Percentiles rank a stretch among this genome's conserved stretches.
phyloP scores from a whole-genome alignment of 2,888 invertebrate species.

The Rambutsinella grinnellia region DNA sequence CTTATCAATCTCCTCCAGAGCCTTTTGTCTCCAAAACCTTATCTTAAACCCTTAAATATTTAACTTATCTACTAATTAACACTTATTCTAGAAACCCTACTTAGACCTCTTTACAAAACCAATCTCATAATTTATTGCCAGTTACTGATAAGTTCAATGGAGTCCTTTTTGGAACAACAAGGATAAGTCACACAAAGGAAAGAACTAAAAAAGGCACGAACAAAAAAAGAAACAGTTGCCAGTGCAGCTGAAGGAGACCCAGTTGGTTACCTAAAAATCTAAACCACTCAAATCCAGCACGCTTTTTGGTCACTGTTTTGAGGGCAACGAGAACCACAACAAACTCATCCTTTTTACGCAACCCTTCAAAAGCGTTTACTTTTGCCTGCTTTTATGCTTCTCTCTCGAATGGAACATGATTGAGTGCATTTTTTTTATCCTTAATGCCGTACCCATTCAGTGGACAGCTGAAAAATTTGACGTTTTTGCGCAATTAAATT shows the following conservation, averaged over 20 bases:
- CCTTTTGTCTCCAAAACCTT: not conserved
- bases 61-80: not conserved
- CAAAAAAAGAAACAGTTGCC: not conserved
- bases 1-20: not conserved
- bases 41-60: not conserved
- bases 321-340: constrained; percentile 10
- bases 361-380: not conserved
- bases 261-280: not conserved
- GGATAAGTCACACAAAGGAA: not conserved
- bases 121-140: not conserved
- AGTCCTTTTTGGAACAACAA: not conserved
- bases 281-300: constrained; percentile 18
- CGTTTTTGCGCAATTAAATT: too few species aligned
- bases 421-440: not conserved
- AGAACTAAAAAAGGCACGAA: not conserved
- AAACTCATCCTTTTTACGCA: not conserved
- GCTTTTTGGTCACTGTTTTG: constrained; percentile 5
- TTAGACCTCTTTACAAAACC: not conserved
- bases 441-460: too few species aligned
- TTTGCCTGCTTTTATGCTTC: not conserved
- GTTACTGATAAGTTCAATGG: not conserved
- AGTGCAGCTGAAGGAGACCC: not conserved
- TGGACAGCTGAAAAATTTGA: too few species aligned
- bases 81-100: too few species aligned
- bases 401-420: not conserved